A percentile compares a stretch with the other conserved stretches of the same genome.
Conservation (phyloP, 1,140 invertebrate species). For the Aphaenogaster rudis region DNA sequence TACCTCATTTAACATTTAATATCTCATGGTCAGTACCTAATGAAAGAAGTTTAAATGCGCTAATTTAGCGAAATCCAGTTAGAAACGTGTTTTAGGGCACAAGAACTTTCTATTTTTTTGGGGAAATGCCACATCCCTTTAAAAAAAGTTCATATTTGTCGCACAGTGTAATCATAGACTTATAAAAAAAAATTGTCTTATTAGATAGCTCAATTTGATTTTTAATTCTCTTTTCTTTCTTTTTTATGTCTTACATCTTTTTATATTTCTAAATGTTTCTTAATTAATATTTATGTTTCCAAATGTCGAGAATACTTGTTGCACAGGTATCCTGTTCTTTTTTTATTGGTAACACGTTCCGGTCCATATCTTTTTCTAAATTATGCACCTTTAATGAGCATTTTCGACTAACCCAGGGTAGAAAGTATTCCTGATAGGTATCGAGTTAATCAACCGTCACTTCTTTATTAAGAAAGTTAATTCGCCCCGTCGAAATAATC, state of each 20-base stretch:
- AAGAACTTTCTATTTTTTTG: no score
- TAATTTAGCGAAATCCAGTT: no score
- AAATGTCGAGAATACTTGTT: neutral
- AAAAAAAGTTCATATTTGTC: no score
- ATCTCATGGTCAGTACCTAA: no score
- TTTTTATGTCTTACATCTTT: neutral
- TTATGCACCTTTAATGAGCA: constrained; percentile 61
- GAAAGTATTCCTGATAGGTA: constrained; percentile 70
- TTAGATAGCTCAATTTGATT: neutral
- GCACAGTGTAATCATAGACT: neutral
- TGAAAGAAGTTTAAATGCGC: no score
- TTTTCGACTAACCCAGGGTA: constrained; percentile 46
- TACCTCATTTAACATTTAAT: no score
- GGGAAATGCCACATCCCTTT: no score
- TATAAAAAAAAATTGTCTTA: neutral
- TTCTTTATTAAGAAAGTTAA: constrained; percentile 54
- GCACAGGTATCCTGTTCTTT: constrained; percentile 26
- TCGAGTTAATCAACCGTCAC: constrained; percentile 71
- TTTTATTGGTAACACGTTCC: neutral
- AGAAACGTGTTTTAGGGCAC: no score
- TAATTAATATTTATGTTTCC: neutral
- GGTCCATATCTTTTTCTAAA: constrained; percentile 27
- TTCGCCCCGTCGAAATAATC: constrained; percentile 25
- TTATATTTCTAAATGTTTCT: constrained; percentile 28
- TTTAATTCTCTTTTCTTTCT: neutral